A percentile compares a stretch with the other conserved stretches of the same genome.
Evolutionary conservation across 1,140 invertebrate species (phyloP).

Genomic region (Gerris buenoi): DNA sequence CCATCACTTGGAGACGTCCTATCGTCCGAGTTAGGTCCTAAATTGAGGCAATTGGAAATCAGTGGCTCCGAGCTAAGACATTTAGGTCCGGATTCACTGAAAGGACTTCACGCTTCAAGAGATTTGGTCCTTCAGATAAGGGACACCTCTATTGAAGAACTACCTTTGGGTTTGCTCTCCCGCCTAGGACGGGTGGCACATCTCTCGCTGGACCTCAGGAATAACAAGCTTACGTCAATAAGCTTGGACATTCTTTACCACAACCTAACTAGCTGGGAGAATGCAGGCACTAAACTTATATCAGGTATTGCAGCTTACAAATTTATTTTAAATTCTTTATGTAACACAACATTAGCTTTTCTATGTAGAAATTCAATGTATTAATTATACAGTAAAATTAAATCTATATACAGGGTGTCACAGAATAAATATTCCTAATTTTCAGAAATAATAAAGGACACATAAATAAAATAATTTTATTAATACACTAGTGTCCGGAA

Average conservation of each 20-base stretch:
- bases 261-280: conserved; percentile 69
- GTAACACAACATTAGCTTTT: no score
- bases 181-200: conserved; percentile 52
- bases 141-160: conserved; percentile 52
- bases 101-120: conserved; percentile 33
- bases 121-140: conserved; percentile 60
- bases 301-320: conserved; percentile 42
- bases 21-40: conserved; percentile 41
- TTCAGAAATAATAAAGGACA: no score
- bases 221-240: conserved; percentile 63
- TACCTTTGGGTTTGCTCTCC: conserved; percentile 61
- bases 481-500: no score
- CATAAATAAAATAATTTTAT: no score
- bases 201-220: conserved; percentile 59
- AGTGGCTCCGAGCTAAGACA: conserved; percentile 49
- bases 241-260: conserved; percentile 73
- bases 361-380: no score
- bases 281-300: conserved; percentile 62
- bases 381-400: no score
- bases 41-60: conserved; percentile 64
- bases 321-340: no score
- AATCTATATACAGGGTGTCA: no score
- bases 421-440: no score
- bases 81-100: conserved; percentile 53
- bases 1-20: conserved; percentile 7